phyloP scores from a whole-genome alignment of 2,888 invertebrate genomes.

The Thecophora atra region DNA sequence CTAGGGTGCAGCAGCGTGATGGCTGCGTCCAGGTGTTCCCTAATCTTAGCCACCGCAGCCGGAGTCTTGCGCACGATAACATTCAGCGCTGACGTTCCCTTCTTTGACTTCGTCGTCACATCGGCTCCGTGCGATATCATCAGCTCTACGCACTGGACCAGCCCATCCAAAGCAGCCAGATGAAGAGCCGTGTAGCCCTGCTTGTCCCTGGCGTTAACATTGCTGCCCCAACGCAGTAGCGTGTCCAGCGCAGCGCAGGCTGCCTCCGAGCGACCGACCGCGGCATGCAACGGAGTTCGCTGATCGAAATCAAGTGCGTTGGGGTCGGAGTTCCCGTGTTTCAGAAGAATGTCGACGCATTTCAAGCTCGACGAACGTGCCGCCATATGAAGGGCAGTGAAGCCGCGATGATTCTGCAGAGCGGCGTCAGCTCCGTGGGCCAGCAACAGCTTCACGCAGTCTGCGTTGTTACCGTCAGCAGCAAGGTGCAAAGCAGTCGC shows the following conservation, averaged over 20 bases:
- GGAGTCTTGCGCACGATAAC: conserved; percentile 88
- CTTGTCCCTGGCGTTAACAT: conserved; percentile 84
- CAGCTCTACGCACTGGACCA: conserved; percentile 85
- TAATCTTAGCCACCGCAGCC: conserved; percentile 83
- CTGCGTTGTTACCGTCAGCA: conserved; percentile 85
- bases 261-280: conserved; percentile 81
- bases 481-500: conserved; percentile 85
- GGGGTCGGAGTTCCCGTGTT: conserved; percentile 80
- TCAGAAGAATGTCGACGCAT: conserved; percentile 79
- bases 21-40: conserved; percentile 82
- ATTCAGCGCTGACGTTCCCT: conserved; percentile 85
- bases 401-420: conserved; percentile 79
- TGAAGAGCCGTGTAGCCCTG: conserved; percentile 88
- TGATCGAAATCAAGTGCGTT: conserved; percentile 84
- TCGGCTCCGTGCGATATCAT: conserved; percentile 86
- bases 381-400: conserved; percentile 86
- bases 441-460: conserved; percentile 80
- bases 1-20: conserved; percentile 80
- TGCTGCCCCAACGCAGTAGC: conserved; percentile 80
- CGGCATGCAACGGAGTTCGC: conserved; percentile 83
- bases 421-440: conserved; percentile 80
- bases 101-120: conserved; percentile 85
- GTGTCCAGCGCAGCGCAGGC: conserved; percentile 84
- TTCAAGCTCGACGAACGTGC: conserved; percentile 82
- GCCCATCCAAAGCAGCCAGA: conserved; percentile 84